Percentiles rank a stretch among this genome's conserved stretches.
These are phyloP conservation scores for Psittacus erithacus DNA, from an alignment of 2,113 vertebrate species.

Conservation along the genomic window DNA sequence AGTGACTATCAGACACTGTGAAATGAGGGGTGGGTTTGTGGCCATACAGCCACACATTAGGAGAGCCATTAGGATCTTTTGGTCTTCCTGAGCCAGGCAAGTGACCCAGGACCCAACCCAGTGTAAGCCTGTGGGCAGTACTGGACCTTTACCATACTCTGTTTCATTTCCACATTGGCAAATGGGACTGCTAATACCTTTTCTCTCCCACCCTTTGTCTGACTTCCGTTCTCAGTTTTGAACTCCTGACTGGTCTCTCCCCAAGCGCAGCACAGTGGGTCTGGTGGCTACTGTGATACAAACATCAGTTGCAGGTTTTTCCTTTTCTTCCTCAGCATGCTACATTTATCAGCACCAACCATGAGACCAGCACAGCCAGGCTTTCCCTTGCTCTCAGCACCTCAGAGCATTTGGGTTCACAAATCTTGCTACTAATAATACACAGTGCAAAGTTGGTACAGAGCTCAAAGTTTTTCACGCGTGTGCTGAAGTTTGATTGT, in stretches of 20 bases:
- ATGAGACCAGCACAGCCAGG: not conserved
- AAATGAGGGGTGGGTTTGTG: not conserved
- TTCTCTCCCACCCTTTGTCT: not conserved
- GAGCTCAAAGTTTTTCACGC: conserved; percentile 38
- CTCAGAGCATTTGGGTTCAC: not conserved
- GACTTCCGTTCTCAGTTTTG: not conserved
- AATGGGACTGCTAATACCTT: not conserved
- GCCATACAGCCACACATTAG: not conserved
- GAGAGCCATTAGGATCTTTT: not conserved
- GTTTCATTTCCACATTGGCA: not conserved
- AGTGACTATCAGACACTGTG: not conserved
- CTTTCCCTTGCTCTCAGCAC: conserved; percentile 46
- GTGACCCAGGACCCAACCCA: not conserved
- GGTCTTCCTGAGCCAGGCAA: not conserved
- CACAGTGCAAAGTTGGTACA: conserved; percentile 43
- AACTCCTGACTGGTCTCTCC: not conserved
- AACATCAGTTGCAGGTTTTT: not conserved
- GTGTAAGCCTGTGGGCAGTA: not conserved
- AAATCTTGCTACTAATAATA: conserved; percentile 61
- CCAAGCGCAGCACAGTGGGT: not conserved
- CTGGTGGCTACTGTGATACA: not conserved
- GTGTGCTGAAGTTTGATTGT: conserved; percentile 55
- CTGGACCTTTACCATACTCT: not conserved
- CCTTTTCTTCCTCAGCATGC: not conserved
- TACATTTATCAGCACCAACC: not conserved